Evolutionary conservation across 2,113 vertebrate species (phyloP).

Genomic region (Planiliza haematocheilus): DNA sequence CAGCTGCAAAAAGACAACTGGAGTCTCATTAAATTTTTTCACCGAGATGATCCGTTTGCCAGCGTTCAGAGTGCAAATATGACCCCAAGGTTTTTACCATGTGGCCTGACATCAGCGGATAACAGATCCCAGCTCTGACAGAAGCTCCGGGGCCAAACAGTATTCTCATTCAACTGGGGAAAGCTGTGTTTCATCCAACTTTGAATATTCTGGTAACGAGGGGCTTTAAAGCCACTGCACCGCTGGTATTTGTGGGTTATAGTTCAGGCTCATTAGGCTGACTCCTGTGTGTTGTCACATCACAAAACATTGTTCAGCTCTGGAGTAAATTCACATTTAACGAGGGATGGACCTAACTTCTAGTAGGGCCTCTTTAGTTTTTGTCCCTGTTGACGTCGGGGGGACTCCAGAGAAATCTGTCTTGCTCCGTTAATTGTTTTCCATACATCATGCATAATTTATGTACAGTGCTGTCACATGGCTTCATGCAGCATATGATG

Average conservation of each 20-base stretch:
- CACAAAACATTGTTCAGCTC: no score
- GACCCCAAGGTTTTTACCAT: constrained; percentile 36
- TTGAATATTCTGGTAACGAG: constrained; percentile 13
- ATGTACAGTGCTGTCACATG: background rate
- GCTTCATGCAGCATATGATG: constrained; percentile 11
- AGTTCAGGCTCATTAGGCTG: background rate
- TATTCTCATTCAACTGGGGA: constrained; percentile 23
- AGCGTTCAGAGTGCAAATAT: constrained; percentile 43
- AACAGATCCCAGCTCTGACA: constrained; percentile 42
- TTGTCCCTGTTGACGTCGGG: background rate
- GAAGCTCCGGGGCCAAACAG: constrained; percentile 51
- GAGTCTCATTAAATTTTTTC: constrained; percentile 17
- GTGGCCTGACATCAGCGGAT: constrained; percentile 33
- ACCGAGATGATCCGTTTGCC: constrained; percentile 48
- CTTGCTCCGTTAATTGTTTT: background rate
- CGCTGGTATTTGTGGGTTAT: constrained; percentile 13
- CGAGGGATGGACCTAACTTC: no score
- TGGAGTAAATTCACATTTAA: no score
- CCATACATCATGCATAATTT: background rate
- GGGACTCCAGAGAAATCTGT: background rate
- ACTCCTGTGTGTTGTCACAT: no score
- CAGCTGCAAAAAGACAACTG: constrained; percentile 9
- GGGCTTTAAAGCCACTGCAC: constrained; percentile 7
- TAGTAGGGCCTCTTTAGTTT: background rate
- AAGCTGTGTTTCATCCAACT: constrained; percentile 30